Base-by-base conservation (phyloP, 2,888 invertebrate genomes). In the Caenorhabditis sp. region DNA sequence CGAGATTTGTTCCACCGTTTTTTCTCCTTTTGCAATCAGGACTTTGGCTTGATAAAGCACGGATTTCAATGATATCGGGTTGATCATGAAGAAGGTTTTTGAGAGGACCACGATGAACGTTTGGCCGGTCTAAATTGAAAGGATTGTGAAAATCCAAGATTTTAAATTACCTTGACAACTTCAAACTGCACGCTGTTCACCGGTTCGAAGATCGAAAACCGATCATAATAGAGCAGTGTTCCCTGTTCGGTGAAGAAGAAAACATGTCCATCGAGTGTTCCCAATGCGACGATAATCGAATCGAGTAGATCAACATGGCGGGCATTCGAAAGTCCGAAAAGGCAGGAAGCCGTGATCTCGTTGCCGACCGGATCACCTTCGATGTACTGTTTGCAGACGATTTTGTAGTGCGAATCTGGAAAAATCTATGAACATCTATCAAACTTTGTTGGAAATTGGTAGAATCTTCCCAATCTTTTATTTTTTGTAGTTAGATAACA, bases 191-290 rank as follows among this genome's bases (percentile, higher is more conserved):
- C 22, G 50, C 70, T 70, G 15, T 76, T 47, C 20, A 90, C 83
- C 3, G 87, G 85, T n/a, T 77, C 67, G 37, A 79, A 70, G 18
- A 81, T 61, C 0, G 90, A 80, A 56, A 90, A 87, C 18, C 84
- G 61, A 65, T 90, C 90, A 28, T 62, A 72, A 72, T 86, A 90
- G 26, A 90, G 74, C 60, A 88, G 62, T 9, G 79, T 87, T 11
- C 90, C 90, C 9, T 87, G 86, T 58, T 90, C 89, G 1, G 90
- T 90, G 77, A 84, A 90, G 80, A 90, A 89, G 53, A 83, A 64
- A 2, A 85, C 85, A 32, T 62, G 64, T 22, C 86, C 86, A 47
- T 82, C 69, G 13, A 80, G 69, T 1, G 81, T 82, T 40, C 86
- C 86, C 20, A 84, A 18, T 13, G 82, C 82, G 6, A 70, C 40